These are phyloP conservation scores for Morpho deidamia DNA, from an alignment of 2,888 invertebrate species.

Conservation along the genomic window DNA sequence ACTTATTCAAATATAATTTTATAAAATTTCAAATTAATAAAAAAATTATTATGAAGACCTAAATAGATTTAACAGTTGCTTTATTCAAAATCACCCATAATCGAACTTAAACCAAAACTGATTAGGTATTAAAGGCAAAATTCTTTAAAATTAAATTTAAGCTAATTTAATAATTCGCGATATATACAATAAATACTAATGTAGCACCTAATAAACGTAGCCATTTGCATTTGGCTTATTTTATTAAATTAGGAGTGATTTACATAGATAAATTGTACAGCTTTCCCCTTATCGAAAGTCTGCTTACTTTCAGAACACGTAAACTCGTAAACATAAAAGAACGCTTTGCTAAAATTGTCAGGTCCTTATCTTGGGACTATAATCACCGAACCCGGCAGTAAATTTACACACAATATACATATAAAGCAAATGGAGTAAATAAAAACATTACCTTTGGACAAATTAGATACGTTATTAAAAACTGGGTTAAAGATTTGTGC, in stretches of 20 bases:
- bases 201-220: neutral
- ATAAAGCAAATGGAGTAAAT: conserved; percentile 30
- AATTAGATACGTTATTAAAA: conserved; percentile 21
- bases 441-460: conserved; percentile 26
- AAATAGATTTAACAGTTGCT: no score
- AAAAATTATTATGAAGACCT: no score
- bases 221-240: conserved; percentile 2
- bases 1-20: no score
- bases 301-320: conserved; percentile 48
- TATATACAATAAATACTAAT: neutral
- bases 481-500: conserved; percentile 1
- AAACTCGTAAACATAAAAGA: conserved; percentile 55
- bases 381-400: conserved; percentile 38
- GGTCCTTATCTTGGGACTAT: conserved; percentile 46
- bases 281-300: conserved; percentile 26
- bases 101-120: no score
- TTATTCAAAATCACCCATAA: no score
- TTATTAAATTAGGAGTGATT: conserved; percentile 12
- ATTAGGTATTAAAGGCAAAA: no score
- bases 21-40: no score
- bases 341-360: conserved; percentile 46
- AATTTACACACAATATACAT: conserved; percentile 38
- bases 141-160: no score
- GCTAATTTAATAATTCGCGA: no score
- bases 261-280: conserved; percentile 22